A percentile compares a stretch with the other conserved stretches of the same genome.
Evolutionary conservation across 2,797 vertebrate species (phyloP).

Genomic region (Bryconaethiops microstoma): DNA sequence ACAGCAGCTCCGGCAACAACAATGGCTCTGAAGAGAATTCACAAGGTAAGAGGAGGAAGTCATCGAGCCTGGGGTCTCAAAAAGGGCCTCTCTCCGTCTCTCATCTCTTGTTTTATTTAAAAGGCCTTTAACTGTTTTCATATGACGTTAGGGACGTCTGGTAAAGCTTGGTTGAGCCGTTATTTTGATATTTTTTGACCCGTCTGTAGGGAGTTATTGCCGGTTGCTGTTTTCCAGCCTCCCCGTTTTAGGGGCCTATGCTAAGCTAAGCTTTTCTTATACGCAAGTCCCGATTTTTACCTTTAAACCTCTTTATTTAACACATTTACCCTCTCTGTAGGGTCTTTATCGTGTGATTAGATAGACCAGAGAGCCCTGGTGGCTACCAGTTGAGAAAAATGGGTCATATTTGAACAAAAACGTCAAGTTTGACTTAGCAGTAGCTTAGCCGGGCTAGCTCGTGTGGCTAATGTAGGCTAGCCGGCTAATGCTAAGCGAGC

Average conservation of each 20-base stretch:
- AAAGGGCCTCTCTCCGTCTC: slow-evolving; percentile 13
- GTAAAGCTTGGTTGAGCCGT: too few species aligned
- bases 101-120: slow-evolving; percentile 4
- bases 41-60: slow-evolving; percentile 88
- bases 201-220: neutral
- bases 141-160: too few species aligned
- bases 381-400: neutral
- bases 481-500: neutral
- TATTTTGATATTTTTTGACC: neutral
- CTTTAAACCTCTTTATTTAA: neutral
- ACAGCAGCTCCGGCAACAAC: slow-evolving; percentile 76
- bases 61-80: slow-evolving; percentile 34
- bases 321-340: neutral
- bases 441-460: neutral
- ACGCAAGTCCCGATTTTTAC: neutral
- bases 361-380: fast-evolving
- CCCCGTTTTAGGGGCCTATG: neutral
- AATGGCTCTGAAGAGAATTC: slow-evolving; percentile 97
- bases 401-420: neutral
- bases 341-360: neutral
- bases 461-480: neutral
- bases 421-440: neutral
- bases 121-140: too few species aligned
- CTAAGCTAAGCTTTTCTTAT: neutral
- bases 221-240: neutral